Conservation (phyloP, 2,888 invertebrate genomes). For the Autographa pulchrina region DNA sequence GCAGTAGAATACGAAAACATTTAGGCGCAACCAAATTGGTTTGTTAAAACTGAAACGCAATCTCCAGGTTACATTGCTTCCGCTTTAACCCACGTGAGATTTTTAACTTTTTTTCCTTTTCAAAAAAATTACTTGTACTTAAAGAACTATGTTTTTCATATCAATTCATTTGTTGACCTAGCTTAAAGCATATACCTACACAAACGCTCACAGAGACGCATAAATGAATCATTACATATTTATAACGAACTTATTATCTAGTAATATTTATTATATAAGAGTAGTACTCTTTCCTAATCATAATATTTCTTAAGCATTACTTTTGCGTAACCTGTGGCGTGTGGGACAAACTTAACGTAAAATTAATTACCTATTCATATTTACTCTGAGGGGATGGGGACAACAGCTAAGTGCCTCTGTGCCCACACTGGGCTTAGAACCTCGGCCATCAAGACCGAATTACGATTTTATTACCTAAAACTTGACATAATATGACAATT, state of each 20-base stretch:
- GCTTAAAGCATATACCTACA: no score
- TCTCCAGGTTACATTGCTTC: neutral
- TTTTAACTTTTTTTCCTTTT: neutral
- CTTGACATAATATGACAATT: no score
- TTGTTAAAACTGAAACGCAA: neutral
- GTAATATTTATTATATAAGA: no score
- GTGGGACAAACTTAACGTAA: neutral
- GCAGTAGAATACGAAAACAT: slow-evolving; percentile 15
- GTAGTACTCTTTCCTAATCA: neutral
- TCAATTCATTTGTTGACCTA: no score
- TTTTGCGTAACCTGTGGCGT: neutral
- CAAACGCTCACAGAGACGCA: no score
- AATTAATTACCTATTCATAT: no score
- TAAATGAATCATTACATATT: no score
- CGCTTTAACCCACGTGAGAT: neutral
- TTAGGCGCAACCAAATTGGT: slow-evolving; percentile 8
- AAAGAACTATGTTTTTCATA: no score
- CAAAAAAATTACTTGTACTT: no score
- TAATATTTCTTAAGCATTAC: neutral
- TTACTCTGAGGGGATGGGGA: neutral
- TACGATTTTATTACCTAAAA: neutral
- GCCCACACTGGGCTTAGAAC: neutral
- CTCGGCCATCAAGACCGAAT: neutral
- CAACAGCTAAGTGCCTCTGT: neutral
- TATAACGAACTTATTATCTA: no score